Conservation (phyloP, 2,113 vertebrate genomes). For the Bungarus multicinctus region DNA sequence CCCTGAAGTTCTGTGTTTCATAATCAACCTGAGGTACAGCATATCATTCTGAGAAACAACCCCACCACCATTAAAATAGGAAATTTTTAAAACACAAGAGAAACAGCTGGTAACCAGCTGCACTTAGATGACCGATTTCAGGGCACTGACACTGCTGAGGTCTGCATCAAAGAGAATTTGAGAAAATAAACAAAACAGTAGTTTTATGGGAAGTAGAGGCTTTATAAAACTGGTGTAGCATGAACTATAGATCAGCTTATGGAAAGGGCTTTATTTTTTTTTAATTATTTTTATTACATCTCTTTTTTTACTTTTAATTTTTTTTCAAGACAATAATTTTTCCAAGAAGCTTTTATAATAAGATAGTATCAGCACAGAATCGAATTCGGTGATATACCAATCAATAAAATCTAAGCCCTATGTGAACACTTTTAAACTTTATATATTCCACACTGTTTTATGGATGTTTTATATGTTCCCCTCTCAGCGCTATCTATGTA, state of each 20-base stretch:
- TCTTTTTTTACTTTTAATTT: not conserved
- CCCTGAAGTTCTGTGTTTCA: not conserved
- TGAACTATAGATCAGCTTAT: not conserved
- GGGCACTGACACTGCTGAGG: not conserved
- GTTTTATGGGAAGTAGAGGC: not conserved
- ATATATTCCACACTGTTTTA: not conserved
- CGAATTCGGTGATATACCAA: not conserved
- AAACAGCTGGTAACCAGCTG: not conserved
- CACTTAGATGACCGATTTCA: not conserved
- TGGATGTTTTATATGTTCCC: not conserved
- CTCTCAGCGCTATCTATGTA: not conserved
- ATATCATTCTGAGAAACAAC: not conserved
- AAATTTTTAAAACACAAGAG: not conserved
- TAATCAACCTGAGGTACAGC: not conserved
- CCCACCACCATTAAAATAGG: not conserved
- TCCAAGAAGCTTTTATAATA: not conserved
- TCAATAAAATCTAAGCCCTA: not conserved
- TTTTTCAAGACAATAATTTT: not conserved
- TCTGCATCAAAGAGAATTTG: not conserved
- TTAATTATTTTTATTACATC: not conserved
- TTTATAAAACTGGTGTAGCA: not conserved
- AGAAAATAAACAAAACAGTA: not conserved
- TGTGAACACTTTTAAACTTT: not conserved
- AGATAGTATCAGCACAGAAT: not conserved
- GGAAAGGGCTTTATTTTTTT: not conserved